Percentiles rank a stretch among this genome's conserved stretches.
These are phyloP conservation scores for Sphinx pinastri DNA, from an alignment of 2,888 invertebrate species.

Conservation along the genomic window DNA sequence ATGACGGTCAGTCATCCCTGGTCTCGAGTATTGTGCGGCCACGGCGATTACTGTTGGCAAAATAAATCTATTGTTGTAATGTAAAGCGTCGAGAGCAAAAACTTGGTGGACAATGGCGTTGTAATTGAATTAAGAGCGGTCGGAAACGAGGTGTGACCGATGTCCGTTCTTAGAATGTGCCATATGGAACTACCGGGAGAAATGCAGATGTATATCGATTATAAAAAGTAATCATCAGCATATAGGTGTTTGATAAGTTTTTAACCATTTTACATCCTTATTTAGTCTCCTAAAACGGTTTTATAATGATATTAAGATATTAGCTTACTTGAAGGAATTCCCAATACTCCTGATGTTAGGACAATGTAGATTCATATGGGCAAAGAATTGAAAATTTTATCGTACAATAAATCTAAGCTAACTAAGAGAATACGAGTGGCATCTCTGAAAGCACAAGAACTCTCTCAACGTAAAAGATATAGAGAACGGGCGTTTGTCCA, in stretches of 20 bases:
- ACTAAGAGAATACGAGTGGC: too few species aligned
- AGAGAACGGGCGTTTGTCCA: too few species aligned
- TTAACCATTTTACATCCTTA: too few species aligned
- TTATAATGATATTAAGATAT: too few species aligned
- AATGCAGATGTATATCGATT: slow-evolving; percentile 5
- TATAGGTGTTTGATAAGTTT: too few species aligned
- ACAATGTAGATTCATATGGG: too few species aligned
- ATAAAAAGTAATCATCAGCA: too few species aligned
- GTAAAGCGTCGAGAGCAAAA: slow-evolving; percentile 66
- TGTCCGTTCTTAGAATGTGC: slow-evolving; percentile 50
- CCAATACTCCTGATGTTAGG: too few species aligned
- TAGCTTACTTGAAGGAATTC: too few species aligned
- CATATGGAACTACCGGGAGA: slow-evolving; percentile 8
- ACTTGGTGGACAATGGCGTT: slow-evolving; percentile 60
- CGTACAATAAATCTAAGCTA: neutral
- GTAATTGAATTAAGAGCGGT: slow-evolving; percentile 77
- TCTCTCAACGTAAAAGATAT: too few species aligned
- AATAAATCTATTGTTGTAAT: slow-evolving; percentile 72
- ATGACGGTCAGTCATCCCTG: slow-evolving; percentile 53
- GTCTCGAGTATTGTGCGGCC: slow-evolving; percentile 46
- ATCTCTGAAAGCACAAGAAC: too few species aligned
- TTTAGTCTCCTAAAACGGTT: too few species aligned
- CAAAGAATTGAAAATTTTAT: neutral
- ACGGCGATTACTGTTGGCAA: slow-evolving; percentile 81
- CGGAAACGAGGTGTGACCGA: slow-evolving; percentile 45